Evolutionary conservation across 2,888 invertebrate species (phyloP).

Genomic region (Xestia sexstrigata): DNA sequence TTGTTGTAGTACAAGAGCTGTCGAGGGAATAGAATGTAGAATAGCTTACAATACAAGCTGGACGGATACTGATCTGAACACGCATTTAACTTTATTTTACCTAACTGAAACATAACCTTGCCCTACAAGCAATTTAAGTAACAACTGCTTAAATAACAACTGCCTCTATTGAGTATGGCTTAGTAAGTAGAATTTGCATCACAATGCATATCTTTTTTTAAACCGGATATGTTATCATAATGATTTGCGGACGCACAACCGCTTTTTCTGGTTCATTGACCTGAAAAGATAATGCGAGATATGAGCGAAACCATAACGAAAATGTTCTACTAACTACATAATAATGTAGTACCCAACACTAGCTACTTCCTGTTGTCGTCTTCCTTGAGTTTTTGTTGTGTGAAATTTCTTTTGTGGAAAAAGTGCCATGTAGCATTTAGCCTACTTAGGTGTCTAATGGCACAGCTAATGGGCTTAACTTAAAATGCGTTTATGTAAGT

Average conservation of each 20-base stretch:
- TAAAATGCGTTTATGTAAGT: background rate
- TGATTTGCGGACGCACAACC: slow-evolving; percentile 75
- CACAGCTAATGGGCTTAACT: slow-evolving; percentile 6
- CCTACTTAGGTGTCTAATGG: slow-evolving; percentile 13
- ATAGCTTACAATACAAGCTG: slow-evolving; percentile 6
- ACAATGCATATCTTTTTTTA: slow-evolving; percentile 50
- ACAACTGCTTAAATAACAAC: background rate
- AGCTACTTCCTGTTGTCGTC: slow-evolving; percentile 42
- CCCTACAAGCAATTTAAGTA: background rate
- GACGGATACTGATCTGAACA: background rate
- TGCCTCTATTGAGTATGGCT: background rate
- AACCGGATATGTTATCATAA: slow-evolving; percentile 79
- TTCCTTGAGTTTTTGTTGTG: slow-evolving; percentile 44
- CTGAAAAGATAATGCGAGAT: slow-evolving; percentile 80
- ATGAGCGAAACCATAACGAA: slow-evolving; percentile 75
- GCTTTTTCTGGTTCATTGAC: slow-evolving; percentile 79
- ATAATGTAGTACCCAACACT: slow-evolving; percentile 40
- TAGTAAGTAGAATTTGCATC: slow-evolving; percentile 39
- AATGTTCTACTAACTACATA: slow-evolving; percentile 66
- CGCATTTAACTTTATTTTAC: background rate
- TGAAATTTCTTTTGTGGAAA: slow-evolving; percentile 31
- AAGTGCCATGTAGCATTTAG: slow-evolving; percentile 24
- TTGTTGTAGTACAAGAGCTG: slow-evolving; percentile 23
- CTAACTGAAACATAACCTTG: background rate
- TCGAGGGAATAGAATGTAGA: slow-evolving; percentile 9